Conservation (phyloP, 2,888 invertebrate genomes). For the Calliopum simillimum region DNA sequence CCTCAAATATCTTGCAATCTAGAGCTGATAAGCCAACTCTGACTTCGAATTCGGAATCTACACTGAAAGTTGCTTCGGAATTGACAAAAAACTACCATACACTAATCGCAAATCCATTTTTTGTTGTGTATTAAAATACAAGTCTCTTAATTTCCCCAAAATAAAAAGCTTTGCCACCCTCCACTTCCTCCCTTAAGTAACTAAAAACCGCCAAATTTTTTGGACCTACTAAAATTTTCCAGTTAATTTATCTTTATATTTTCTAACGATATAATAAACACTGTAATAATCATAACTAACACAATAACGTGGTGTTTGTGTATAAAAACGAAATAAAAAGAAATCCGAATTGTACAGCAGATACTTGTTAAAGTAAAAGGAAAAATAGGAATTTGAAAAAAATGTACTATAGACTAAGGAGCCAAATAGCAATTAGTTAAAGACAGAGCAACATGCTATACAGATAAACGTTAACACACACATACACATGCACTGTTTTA, state of each 20-base stretch:
- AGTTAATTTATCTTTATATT: slow-evolving; percentile 4
- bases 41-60: too few relatives aligned
- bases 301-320: background rate
- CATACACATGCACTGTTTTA: background rate
- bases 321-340: background rate
- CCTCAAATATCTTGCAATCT: too few relatives aligned
- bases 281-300: slow-evolving; percentile 26
- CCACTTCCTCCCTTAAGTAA: too few relatives aligned
- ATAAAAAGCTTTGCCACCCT: too few relatives aligned
- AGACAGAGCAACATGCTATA: background rate
- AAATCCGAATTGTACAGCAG: background rate
- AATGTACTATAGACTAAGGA: background rate
- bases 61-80: too few relatives aligned
- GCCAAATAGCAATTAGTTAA: slow-evolving; percentile 6
- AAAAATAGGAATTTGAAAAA: background rate
- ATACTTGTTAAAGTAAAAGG: background rate
- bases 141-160: too few relatives aligned
- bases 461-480: background rate
- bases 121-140: too few relatives aligned
- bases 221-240: background rate
- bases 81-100: too few relatives aligned
- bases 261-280: slow-evolving; percentile 13
- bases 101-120: too few relatives aligned
- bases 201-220: too few relatives aligned
- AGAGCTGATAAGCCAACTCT: too few relatives aligned